Conservation (phyloP, 2,797 vertebrate species). For the Menidia menidia region DNA sequence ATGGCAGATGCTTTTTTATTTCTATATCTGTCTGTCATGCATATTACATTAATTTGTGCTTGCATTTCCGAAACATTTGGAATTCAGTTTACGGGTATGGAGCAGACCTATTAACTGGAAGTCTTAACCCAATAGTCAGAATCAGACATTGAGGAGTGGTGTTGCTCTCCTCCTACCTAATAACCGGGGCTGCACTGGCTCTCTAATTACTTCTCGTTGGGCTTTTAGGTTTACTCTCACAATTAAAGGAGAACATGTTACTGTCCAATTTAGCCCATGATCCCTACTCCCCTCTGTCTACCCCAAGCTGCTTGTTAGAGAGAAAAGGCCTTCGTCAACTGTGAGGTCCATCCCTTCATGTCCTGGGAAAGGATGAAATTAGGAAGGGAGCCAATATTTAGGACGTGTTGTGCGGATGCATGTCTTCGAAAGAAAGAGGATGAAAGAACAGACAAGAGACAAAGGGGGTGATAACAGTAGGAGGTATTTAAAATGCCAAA, state of each 20-base stretch:
- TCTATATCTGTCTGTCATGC: neutral
- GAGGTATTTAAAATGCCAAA: conserved; percentile 19
- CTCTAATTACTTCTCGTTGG: conserved; percentile 76
- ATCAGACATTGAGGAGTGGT: conserved; percentile 38
- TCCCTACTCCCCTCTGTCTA: conserved; percentile 33
- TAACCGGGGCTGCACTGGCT: conserved; percentile 46
- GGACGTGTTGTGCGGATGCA: conserved; percentile 42
- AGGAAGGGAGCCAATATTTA: conserved; percentile 67
- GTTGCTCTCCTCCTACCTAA: conserved; percentile 63
- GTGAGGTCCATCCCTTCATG: conserved; percentile 87
- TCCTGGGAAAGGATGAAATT: conserved; percentile 84
- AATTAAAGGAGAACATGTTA: conserved; percentile 77
- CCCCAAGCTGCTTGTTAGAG: conserved; percentile 43
- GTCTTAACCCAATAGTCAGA: conserved; percentile 51
- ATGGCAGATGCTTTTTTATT: conserved; percentile 6
- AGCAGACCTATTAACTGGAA: conserved; percentile 27
- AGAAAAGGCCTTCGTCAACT: conserved; percentile 86
- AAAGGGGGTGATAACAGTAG: conserved; percentile 22
- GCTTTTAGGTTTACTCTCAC: conserved; percentile 74
- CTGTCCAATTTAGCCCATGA: conserved; percentile 65
- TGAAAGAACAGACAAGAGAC: conserved; percentile 31
- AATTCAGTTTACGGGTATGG: conserved; percentile 6
- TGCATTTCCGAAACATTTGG: too few relatives aligned
- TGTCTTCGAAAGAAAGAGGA: conserved; percentile 42
- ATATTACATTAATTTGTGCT: neutral